phyloP scores from a whole-genome alignment of 1,140 invertebrate species.

The Drosophila biarmipes region DNA sequence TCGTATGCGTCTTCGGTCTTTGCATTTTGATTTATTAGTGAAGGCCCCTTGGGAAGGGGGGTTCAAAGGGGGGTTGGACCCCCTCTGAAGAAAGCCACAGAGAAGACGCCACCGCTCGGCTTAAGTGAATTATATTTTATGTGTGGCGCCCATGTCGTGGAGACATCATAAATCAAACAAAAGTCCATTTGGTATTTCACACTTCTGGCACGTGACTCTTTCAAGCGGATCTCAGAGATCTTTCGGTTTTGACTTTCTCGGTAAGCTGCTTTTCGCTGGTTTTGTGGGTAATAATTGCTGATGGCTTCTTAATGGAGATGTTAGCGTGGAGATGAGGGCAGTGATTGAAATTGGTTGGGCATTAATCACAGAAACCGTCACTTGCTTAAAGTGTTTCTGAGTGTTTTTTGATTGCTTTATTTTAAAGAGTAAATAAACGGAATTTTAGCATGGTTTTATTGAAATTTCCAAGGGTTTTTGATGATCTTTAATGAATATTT shows the following conservation, averaged over 20 bases:
- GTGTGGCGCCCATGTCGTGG: conserved; percentile 37
- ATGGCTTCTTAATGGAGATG: conserved; percentile 43
- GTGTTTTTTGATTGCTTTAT: neutral
- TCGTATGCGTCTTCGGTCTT: conserved; percentile 35
- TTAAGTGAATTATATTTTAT: conserved; percentile 53
- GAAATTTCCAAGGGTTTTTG: too few species aligned
- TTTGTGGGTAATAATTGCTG: conserved; percentile 19
- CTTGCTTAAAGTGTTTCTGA: neutral
- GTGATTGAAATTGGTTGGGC: neutral
- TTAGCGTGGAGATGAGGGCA: neutral
- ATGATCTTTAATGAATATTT: too few species aligned
- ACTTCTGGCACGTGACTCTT: conserved; percentile 50
- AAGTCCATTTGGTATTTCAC: conserved; percentile 52
- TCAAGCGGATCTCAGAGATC: conserved; percentile 43
- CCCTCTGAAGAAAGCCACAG: conserved; percentile 5
- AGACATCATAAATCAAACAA: conserved; percentile 50
- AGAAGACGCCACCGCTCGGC: conserved; percentile 6
- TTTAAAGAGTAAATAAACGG: too few species aligned
- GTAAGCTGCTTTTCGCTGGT: conserved; percentile 1
- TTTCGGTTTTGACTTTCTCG: conserved; percentile 25
- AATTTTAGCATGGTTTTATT: too few species aligned
- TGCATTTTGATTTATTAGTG: conserved; percentile 43
- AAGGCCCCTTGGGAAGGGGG: neutral
- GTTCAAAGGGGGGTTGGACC: neutral
- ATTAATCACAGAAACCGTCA: neutral